Percentiles rank a stretch among this genome's conserved stretches.
These are phyloP conservation scores for Polyommatus icarus DNA, from an alignment of 2,888 invertebrate species.

Conservation along the genomic window DNA sequence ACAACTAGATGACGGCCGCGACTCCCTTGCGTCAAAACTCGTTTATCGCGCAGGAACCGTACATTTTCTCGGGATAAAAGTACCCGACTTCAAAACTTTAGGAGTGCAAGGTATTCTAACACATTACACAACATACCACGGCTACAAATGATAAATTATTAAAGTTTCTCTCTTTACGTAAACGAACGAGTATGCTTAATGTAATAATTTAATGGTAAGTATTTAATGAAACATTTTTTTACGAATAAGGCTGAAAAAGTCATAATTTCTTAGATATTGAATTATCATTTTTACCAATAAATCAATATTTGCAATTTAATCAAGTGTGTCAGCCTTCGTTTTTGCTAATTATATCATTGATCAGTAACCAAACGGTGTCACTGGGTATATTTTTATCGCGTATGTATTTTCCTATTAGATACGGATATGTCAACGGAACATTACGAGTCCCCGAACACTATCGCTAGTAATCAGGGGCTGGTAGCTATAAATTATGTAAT, in stretches of 20 bases:
- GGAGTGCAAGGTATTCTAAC: too few relatives aligned
- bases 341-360: not conserved
- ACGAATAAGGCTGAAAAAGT: not conserved
- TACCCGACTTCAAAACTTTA: too few relatives aligned
- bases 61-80: too few relatives aligned
- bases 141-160: too few relatives aligned
- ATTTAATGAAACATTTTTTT: not conserved
- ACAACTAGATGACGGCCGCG: not conserved
- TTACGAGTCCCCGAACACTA: not conserved
- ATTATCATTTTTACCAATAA: not conserved
- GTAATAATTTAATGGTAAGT: too few relatives aligned
- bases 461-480: not conserved
- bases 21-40: too few relatives aligned
- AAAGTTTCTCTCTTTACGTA: too few relatives aligned
- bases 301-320: not conserved
- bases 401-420: slow-evolving; percentile 2
- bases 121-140: too few relatives aligned
- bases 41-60: too few relatives aligned
- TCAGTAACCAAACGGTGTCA: not conserved
- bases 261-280: not conserved
- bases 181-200: not conserved
- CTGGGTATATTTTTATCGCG: not conserved
- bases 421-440: not conserved
- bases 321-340: slow-evolving; percentile 2
- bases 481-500: too few relatives aligned